Conservation (phyloP, 2,888 invertebrate species). For the Agrochola litura region DNA sequence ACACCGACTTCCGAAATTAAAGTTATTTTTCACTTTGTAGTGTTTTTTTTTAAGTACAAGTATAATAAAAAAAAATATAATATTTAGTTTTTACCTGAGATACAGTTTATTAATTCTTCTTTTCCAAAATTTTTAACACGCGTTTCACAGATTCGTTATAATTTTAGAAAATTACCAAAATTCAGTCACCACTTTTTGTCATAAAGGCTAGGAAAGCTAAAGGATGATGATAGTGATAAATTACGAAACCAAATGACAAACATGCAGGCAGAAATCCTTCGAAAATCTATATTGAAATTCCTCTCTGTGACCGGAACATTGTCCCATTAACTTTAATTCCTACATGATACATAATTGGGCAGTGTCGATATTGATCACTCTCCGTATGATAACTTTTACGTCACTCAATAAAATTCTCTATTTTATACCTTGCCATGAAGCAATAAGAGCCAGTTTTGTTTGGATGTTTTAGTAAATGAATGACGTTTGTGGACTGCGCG, state of each 20-base stretch:
- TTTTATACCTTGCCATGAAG: not conserved
- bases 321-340: constrained; percentile 17
- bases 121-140: too few species aligned
- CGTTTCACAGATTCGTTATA: not conserved
- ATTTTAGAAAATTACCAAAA: not conserved
- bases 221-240: not conserved
- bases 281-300: not conserved
- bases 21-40: too few species aligned
- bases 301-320: constrained; percentile 37
- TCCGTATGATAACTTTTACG: not conserved
- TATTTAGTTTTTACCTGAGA: too few species aligned
- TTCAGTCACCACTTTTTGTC: not conserved
- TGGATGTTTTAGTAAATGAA: not conserved
- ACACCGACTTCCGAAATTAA: too few species aligned
- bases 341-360: constrained; percentile 37
- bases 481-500: constrained; percentile 30
- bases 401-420: not conserved
- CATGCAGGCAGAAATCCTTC: not conserved
- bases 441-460: constrained; percentile 1
- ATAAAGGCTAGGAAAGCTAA: not conserved
- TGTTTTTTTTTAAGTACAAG: too few species aligned
- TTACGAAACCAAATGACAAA: not conserved
- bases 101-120: too few species aligned
- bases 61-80: too few species aligned
- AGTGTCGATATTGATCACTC: constrained; percentile 17